These are phyloP conservation scores for Oceanites oceanicus DNA, from an alignment of 2,113 vertebrate species.

Conservation along the genomic window DNA sequence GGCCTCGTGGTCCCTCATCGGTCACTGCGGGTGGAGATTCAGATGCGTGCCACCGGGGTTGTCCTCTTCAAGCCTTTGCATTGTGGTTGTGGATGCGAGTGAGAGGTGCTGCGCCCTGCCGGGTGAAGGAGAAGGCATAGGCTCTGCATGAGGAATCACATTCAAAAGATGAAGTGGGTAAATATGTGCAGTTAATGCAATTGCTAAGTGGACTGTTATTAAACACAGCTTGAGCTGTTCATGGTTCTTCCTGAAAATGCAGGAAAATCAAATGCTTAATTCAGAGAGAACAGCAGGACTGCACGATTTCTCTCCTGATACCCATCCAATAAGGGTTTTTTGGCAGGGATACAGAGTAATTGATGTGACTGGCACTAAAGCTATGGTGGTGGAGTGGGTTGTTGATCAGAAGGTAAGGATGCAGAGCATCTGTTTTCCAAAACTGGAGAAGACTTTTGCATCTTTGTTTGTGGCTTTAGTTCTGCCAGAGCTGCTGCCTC, in stretches of 20 bases:
- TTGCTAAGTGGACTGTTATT: not conserved
- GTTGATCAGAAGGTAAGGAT: slow-evolving; percentile 38
- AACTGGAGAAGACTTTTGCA: not conserved
- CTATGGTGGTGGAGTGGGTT: not conserved
- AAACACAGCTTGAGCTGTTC: not conserved
- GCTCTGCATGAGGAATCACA: rapidly evolving
- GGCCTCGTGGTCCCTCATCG: not conserved
- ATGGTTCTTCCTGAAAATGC: not conserved
- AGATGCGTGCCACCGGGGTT: not conserved
- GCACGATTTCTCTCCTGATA: not conserved
- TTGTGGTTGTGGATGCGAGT: rapidly evolving
- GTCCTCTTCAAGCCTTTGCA: not conserved
- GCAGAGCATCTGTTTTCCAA: not conserved
- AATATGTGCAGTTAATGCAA: not conserved
- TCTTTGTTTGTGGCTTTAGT: not conserved
- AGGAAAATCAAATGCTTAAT: not conserved
- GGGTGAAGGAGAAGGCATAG: not conserved
- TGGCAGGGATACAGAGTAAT: slow-evolving; percentile 44
- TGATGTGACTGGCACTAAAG: not conserved
- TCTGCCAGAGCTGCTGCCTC: not conserved
- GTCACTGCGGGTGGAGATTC: not conserved
- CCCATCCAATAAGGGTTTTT: not conserved
- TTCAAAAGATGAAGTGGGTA: not conserved
- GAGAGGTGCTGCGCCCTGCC: not conserved
- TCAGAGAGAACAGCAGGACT: not conserved